phyloP scores from a whole-genome alignment of 2,888 invertebrate genomes.

The Lepidochrysops patricia region DNA sequence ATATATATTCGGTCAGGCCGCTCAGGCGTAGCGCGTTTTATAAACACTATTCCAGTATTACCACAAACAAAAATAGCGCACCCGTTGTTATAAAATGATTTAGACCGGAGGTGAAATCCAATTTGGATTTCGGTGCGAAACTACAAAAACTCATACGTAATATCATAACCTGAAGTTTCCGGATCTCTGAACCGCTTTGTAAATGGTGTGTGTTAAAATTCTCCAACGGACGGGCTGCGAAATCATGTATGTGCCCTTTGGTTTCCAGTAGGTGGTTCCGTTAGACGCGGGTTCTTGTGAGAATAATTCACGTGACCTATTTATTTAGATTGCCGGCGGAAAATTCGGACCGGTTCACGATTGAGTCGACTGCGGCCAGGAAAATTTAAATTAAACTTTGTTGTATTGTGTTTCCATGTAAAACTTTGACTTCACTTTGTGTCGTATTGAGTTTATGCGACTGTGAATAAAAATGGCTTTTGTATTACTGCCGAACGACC shows the following conservation, averaged over 20 bases:
- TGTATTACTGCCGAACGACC: too few relatives aligned
- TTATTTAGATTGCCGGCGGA: conserved; percentile 17
- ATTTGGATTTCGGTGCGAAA: conserved; percentile 4
- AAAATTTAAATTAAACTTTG: conserved; percentile 10
- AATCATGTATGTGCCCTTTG: conserved; percentile 17
- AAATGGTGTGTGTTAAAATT: not conserved
- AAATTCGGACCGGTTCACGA: conserved; percentile 8
- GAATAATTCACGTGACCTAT: conserved; percentile 21
- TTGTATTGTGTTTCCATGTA: not conserved
- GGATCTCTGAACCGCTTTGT: conserved; percentile 1
- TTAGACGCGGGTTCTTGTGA: conserved; percentile 18
- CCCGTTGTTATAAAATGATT: not conserved
- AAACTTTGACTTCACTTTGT: not conserved
- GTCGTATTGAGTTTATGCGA: not conserved
- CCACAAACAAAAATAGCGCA: not conserved
- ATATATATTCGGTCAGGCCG: not conserved
- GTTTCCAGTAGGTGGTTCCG: conserved; percentile 19
- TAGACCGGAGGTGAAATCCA: conserved; percentile 4
- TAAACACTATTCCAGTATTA: not conserved
- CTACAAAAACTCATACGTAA: conserved; percentile 10
- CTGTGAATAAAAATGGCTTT: not conserved
- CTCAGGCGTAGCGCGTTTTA: not conserved
- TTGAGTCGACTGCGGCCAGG: not conserved
- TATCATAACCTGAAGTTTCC: conserved; percentile 13
- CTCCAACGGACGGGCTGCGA: conserved; percentile 12